Evolutionary conservation across 1,140 invertebrate genomes (phyloP).

Genomic region (Drosophila dunni): DNA sequence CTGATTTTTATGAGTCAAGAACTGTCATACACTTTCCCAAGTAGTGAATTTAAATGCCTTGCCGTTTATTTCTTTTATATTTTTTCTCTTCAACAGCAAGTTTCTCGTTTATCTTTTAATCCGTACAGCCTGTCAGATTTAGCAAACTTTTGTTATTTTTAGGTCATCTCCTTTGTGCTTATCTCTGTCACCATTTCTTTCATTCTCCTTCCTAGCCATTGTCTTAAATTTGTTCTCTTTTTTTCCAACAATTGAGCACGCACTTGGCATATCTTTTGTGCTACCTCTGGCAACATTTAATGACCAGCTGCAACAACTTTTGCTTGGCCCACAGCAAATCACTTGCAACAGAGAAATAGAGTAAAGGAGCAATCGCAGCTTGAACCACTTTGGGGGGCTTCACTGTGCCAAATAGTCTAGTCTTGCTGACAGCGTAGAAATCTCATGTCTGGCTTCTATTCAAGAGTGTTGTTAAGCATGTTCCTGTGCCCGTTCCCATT

Average conservation of each 20-base stretch:
- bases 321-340: neutral
- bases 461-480: constrained; percentile 8
- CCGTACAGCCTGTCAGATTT: constrained; percentile 1
- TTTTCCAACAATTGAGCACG: constrained; percentile 52
- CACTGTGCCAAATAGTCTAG: constrained; percentile 13
- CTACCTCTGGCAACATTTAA: constrained; percentile 45
- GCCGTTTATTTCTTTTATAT: neutral
- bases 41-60: neutral
- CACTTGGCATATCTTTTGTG: constrained; percentile 44
- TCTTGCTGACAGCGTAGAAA: constrained; percentile 4
- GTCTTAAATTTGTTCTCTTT: constrained; percentile 14
- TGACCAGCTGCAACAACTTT: constrained; percentile 25
- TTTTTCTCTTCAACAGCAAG: constrained; percentile 10
- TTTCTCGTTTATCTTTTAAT: constrained; percentile 26
- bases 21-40: too few relatives aligned
- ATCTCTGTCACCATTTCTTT: constrained; percentile 12
- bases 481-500: constrained; percentile 16
- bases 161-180: constrained; percentile 17
- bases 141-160: constrained; percentile 24
- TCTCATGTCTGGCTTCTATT: constrained; percentile 12
- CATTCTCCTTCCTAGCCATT: neutral
- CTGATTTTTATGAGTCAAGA: too few relatives aligned
- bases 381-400: constrained; percentile 10
- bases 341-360: neutral
- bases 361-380: constrained; percentile 13